Conservation (phyloP, 2,797 vertebrate species). For the Micromesistius poutassou region DNA sequence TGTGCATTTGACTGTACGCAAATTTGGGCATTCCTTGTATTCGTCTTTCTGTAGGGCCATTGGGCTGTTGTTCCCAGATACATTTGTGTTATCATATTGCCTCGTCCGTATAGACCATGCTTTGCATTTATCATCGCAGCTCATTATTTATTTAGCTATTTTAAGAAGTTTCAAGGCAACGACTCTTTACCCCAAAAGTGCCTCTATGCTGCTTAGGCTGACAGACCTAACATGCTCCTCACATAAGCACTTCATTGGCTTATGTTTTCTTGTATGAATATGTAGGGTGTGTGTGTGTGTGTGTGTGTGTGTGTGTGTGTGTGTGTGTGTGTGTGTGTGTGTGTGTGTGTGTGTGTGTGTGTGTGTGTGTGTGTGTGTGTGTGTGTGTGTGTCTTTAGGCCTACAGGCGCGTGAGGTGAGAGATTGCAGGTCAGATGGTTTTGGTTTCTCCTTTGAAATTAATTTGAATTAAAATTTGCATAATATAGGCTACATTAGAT, state of each 20-base stretch:
- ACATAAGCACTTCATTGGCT: not conserved
- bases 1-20: not conserved
- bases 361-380: too few relatives aligned
- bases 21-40: not conserved
- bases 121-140: not conserved
- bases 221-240: not conserved
- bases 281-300: too few relatives aligned
- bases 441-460: not conserved
- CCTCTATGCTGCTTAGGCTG: not conserved
- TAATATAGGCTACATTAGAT: not conserved
- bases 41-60: not conserved
- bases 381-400: too few relatives aligned
- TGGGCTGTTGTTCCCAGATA: not conserved
- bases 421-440: not conserved
- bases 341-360: too few relatives aligned
- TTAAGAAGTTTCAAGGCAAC: conserved; percentile 34
- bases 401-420: not conserved
- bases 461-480: not conserved
- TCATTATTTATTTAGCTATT: not conserved
- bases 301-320: too few relatives aligned
- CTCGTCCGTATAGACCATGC: not conserved
- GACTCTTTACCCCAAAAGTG: not conserved
- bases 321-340: too few relatives aligned
- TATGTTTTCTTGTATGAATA: not conserved
- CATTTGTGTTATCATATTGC: not conserved